Evolutionary conservation across 64 coral and sea anemone species (phyloP), one percentile per base, ranked within the genome.

Genomic region (Stichodactyla helianthus): DNA sequence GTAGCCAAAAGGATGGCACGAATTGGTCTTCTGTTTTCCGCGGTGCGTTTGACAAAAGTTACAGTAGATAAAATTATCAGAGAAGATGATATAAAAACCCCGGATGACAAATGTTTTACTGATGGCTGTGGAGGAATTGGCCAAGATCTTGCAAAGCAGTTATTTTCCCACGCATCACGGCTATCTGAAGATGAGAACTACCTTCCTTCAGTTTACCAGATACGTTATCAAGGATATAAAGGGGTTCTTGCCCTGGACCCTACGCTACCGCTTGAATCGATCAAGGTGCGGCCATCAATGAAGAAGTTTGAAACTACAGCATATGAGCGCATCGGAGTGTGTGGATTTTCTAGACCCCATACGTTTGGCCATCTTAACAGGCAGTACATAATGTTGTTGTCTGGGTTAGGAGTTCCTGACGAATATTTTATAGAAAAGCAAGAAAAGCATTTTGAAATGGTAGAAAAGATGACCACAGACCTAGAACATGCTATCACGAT

Each of bases 361-460:
- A 91, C 92, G 26, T 59, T 90, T 74, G 94, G 94, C 23, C 92
- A 88, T 12, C 84, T 97, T 44, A 97, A 97, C 82, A 93, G 89
- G 82, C 94, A 97, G 57, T 97, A 89, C 53, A 97, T 97, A 68
- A 90, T 97, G 94, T 91, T 97, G 55, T 74, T 97, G 16, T 97
- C 94, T 35, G 94, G 91, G 55, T 82, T 97, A 35, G 91, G 91
- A n/a, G 84, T 97, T 77, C 59, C 88, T 25, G 91, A 97, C 26
- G 27, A 93, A 25, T 77, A 56, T 59, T 93, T 97, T 52, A 54
- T 82, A 16, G 19, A 86, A 31, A 97, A 97, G 62, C 94, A 97
- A 83, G 63, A 91, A 51, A n/a, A 89, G 17, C 92, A 93, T 74
- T 97, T 93, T 52, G 59, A 70, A 77, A 91, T 93, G 84, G 85